Percentiles rank a stretch among this genome's conserved stretches.
Conservation (phyloP, 2,113 vertebrate genomes). For the Talpa occidentalis region DNA sequence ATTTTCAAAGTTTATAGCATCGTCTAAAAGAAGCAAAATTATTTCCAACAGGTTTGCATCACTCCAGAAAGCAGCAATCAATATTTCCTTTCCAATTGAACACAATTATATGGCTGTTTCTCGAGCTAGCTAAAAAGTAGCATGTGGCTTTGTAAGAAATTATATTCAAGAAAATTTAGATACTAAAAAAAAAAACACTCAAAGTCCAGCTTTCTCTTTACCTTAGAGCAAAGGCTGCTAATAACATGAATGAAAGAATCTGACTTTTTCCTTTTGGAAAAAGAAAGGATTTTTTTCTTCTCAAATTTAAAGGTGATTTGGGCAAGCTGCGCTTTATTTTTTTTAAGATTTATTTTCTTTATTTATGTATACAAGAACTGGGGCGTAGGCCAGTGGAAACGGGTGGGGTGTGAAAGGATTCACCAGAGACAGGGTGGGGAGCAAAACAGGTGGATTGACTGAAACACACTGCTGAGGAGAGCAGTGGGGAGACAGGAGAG, state of each 20-base stretch:
- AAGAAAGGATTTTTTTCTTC: neutral
- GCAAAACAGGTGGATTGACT: no score
- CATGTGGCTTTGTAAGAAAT: conserved; percentile 12
- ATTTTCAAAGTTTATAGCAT: conserved; percentile 46
- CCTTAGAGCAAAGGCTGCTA: neutral
- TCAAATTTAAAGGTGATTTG: neutral
- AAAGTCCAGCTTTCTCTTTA: neutral
- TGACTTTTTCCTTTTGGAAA: conserved; percentile 20
- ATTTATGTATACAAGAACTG: no score
- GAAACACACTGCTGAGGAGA: no score
- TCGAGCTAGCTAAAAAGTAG: conserved; percentile 56
- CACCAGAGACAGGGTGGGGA: no score
- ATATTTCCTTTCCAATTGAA: conserved; percentile 70
- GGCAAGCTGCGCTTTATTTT: neutral
- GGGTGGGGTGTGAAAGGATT: no score
- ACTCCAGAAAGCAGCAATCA: conserved; percentile 64
- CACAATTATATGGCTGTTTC: conserved; percentile 53
- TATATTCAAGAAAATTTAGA: conserved; percentile 66
- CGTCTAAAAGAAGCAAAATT: conserved; percentile 58
- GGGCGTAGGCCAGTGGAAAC: no score
- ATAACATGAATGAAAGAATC: neutral
- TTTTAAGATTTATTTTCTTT: no score
- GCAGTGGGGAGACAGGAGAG: no score
- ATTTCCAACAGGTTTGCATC: conserved; percentile 72
- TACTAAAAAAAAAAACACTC: conserved; percentile 39